Base-by-base conservation (phyloP, 2,888 invertebrate species). In the Tuta absoluta region DNA sequence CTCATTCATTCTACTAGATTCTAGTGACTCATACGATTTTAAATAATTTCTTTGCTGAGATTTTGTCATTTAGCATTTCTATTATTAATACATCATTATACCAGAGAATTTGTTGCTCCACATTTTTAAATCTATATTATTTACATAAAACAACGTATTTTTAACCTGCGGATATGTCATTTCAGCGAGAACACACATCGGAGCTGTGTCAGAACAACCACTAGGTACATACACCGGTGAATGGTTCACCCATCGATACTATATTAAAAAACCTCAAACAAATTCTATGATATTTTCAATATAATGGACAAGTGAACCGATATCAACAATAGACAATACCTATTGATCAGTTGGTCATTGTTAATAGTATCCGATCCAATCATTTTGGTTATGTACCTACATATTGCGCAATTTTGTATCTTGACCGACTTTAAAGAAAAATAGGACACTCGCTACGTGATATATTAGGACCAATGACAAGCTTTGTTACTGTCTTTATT, bases 381-480 rank as follows among this genome's bases (percentile, higher is more conserved):
- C 63, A 69, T 60, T 59, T 63, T 57, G 11, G 19, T 51, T 41
- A 23, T 3, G 24, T 48, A 60, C 60, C 12, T 41, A 65, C 19
- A 51, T 64, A 72, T 85, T 85, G 73, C 80, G 78, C 76, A 84
- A 85, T 67, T 75, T 72, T 75, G 75, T 71, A 73, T 80, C 81
- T 80, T 84, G 84, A 84, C 84, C 85, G 81, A 84, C 75, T 78
- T 80, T 75, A 75, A 72, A 72, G 70, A 64, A 80, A 81, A 84
- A 77, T 82, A 74, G 82, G 74, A 73, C 80, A 75, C 71, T 67
- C 67, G 65, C 23, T 71, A 72, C 72, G 72, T 72, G 72, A 70
- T 65, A 67, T 63, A 71, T 65, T 63, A 67, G 61, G 23, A 62
- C 62, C 63, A 66, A 67, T 66, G 65, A 63, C 63, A 63, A 49